Percentiles rank a stretch among this genome's conserved stretches.
Conservation (phyloP, 2,797 vertebrate genomes). For the Amblyraja radiata region DNA sequence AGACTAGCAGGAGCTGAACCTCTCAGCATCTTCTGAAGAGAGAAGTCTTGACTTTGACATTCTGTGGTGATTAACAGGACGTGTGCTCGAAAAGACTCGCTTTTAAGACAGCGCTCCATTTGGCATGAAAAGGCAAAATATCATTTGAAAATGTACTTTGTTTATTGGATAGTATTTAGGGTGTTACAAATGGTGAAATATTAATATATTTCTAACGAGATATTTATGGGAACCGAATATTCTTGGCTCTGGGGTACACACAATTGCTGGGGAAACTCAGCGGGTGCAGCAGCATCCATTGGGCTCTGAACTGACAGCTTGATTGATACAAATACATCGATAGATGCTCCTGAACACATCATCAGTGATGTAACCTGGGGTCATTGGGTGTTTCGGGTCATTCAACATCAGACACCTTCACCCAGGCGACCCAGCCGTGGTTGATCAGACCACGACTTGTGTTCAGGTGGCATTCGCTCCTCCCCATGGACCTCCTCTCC, state of each 20-base stretch:
- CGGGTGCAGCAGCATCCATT: too few species aligned
- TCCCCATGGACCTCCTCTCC: too few species aligned
- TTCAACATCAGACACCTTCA: too few species aligned
- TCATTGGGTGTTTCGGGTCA: too few species aligned
- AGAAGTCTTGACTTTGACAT: background rate
- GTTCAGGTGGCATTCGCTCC: too few species aligned
- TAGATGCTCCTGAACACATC: too few species aligned
- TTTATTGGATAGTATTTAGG: background rate
- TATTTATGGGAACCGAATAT: conserved; percentile 15
- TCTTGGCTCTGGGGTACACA: too few species aligned
- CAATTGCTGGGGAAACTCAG: too few species aligned
- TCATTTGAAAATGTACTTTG: background rate
- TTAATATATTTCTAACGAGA: background rate
- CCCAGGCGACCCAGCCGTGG: too few species aligned
- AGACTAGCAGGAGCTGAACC: background rate
- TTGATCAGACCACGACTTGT: too few species aligned
- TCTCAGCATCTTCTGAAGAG: background rate
- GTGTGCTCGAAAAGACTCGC: background rate
- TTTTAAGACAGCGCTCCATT: background rate
- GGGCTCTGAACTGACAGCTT: background rate
- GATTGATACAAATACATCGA: too few species aligned
- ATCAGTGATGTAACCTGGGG: too few species aligned
- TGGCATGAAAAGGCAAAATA: background rate
- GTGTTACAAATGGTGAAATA: background rate
- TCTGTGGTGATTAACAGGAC: background rate